Evolutionary conservation across 2,888 invertebrate genomes (phyloP).

Genomic region (Branchellion lobata): DNA sequence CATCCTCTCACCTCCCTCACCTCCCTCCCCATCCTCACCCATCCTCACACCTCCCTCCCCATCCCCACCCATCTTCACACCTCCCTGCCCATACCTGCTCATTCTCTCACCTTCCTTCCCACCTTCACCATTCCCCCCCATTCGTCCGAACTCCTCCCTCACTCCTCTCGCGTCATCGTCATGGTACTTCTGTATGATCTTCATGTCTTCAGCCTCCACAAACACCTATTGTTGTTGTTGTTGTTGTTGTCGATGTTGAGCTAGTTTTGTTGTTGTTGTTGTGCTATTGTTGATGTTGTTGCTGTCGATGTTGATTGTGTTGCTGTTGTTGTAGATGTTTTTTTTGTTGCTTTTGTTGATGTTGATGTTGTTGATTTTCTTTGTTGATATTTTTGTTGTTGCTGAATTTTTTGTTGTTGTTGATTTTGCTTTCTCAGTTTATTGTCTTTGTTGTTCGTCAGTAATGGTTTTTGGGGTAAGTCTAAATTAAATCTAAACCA

Average conservation of each 20-base stretch:
- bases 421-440: too few relatives aligned
- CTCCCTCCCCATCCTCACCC: background rate
- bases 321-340: background rate
- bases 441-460: too few relatives aligned
- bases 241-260: background rate
- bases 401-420: too few relatives aligned
- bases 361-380: too few relatives aligned
- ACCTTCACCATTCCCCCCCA: background rate
- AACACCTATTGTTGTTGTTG: background rate
- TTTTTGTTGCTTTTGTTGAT: background rate
- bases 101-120: too few relatives aligned
- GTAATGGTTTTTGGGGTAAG: too few relatives aligned
- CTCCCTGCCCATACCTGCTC: background rate
- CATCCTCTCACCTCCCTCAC: background rate
- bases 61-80: too few relatives aligned
- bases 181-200: conserved; percentile 58
- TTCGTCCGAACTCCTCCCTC: background rate
- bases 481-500: too few relatives aligned
- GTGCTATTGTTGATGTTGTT: background rate
- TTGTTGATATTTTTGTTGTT: too few relatives aligned
- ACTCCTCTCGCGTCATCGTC: conserved; percentile 55
- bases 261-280: background rate
- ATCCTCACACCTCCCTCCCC: conserved; percentile 30
- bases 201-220: conserved; percentile 55
- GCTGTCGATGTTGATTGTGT: too few relatives aligned